Base-by-base conservation (phyloP, 2,113 vertebrate species). In the Saguinus imperator region DNA sequence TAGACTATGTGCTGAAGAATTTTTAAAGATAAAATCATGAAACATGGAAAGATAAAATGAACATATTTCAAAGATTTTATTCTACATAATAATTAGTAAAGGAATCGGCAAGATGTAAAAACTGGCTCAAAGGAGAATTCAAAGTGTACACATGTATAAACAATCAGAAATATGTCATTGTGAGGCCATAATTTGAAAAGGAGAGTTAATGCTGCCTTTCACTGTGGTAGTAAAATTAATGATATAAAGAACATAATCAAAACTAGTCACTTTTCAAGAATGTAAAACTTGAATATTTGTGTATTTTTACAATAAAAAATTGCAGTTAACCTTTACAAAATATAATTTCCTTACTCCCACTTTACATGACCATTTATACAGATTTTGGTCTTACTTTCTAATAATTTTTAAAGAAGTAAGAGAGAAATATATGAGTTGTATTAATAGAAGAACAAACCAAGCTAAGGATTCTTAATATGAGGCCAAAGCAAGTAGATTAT, bases 161-260 rank as follows among this genome's bases (percentile, higher is more conserved):
- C 12, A 79, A 84, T 75, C 45, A 91, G 9, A 92, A 72, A 94
- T 45, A 82, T 43, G 3, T 35, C 16, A 73, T 3, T 57, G 2
- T 20, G 21, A 87, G 25, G 32, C 72, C 3, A n/a, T 75, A 89
- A 75, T 48, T 70, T 77, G 57, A 73, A 3, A 81, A 43, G 9
- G 43, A 88, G 29, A 40, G 87, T 81, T 94, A 96, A 21, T 25
- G 0, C 40, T 94, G 17, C 21, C 21, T 93, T 98, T 96, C 87
- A 58, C 86, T 89, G 5, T 89, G 95, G 35, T 57, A 97, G 86
- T 18, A 95, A 96, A 97, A 97, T 96, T 94, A 96, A 97, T 95
- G 58, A 96, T 94, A 90, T 84, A 75, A 89, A 27, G 52, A 77
- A 76, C 77, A 87, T 57, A 89, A 91, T 68, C 96, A 84, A 0